Conservation (phyloP, 1,140 invertebrate genomes). For the Oryzaephilus surinamensis region DNA sequence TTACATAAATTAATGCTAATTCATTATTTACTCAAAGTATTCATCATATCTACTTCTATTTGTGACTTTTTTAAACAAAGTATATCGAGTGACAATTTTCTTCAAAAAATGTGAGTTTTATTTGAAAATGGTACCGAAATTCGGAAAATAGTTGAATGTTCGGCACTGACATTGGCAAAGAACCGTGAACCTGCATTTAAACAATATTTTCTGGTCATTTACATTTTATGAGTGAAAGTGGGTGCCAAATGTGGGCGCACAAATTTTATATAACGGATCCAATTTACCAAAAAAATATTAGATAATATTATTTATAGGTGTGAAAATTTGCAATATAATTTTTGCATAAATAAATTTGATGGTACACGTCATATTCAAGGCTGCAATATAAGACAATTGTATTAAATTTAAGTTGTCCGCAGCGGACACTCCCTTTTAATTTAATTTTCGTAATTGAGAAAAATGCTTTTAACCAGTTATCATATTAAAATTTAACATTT, state of each 20-base stretch:
- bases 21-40: not conserved
- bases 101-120: not conserved
- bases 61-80: not conserved
- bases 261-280: not conserved
- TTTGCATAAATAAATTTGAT: not conserved
- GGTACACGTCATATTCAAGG: not conserved
- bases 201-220: conserved; percentile 4
- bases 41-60: not conserved
- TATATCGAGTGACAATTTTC: conserved; percentile 1
- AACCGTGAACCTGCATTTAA: conserved; percentile 7
- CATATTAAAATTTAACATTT: no score
- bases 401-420: no score
- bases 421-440: no score
- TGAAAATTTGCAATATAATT: no score
- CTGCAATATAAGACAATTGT: not conserved
- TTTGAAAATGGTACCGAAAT: conserved; percentile 1
- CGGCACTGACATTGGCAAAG: conserved; percentile 10
- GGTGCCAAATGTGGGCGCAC: conserved; percentile 8
- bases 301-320: conserved; percentile 7
- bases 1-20: conserved; percentile 1
- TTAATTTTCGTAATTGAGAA: no score
- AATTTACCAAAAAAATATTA: conserved; percentile 4
- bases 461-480: no score
- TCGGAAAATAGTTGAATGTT: conserved; percentile 8
- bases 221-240: conserved; percentile 5